These are phyloP conservation scores for Dromas ardeola DNA, from an alignment of 2,113 vertebrate genomes.

Conservation along the genomic window DNA sequence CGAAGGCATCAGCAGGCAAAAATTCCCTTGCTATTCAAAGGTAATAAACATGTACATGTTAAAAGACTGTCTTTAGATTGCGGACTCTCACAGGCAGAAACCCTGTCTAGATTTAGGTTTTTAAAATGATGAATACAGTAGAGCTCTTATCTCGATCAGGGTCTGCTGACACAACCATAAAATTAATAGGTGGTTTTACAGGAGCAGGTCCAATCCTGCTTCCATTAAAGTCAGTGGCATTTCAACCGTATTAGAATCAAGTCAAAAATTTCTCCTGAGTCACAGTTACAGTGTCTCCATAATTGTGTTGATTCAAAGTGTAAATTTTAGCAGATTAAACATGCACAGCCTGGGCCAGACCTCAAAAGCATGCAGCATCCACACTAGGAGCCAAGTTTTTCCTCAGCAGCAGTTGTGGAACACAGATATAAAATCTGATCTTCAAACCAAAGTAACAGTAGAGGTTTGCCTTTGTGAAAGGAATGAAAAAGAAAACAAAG, in stretches of 20 bases:
- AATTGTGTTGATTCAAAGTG: not conserved
- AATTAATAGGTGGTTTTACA: slow-evolving; percentile 34
- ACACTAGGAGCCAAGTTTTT: not conserved
- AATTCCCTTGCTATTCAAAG: not conserved
- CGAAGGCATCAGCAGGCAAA: not conserved
- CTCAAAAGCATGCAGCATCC: not conserved
- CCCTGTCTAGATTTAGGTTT: not conserved
- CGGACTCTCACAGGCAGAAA: not conserved
- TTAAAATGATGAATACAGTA: not conserved
- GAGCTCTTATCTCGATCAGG: slow-evolving; percentile 8
- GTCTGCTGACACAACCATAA: slow-evolving; percentile 29
- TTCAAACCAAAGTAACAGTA: not conserved
- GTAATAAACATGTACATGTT: not conserved
- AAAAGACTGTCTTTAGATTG: not conserved
- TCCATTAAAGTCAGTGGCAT: not conserved
- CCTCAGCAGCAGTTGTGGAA: not conserved
- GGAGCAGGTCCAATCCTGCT: not conserved
- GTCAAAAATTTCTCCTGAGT: slow-evolving; percentile 8
- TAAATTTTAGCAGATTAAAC: slow-evolving; percentile 2
- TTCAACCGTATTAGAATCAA: not conserved
- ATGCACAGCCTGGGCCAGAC: not conserved
- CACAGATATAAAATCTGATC: not conserved
- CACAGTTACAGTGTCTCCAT: not conserved
- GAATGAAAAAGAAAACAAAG: not conserved
- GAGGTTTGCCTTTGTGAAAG: not conserved